Conservation (phyloP, 2,888 invertebrate genomes). For the Arctia plantaginis region DNA sequence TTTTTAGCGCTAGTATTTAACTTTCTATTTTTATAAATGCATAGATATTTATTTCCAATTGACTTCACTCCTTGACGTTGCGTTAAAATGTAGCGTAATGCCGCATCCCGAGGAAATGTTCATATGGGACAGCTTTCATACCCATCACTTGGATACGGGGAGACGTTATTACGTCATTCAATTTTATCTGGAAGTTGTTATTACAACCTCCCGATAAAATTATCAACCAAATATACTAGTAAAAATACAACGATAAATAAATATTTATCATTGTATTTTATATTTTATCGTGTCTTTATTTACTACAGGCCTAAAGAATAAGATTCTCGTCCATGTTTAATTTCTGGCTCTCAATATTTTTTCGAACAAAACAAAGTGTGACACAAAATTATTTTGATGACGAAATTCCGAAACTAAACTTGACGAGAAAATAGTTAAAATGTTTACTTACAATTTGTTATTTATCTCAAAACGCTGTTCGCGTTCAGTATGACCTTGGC, state of each 20-base stretch:
- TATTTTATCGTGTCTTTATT: not conserved
- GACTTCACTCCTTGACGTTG: not conserved
- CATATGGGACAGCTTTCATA: too few relatives aligned
- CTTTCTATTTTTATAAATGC: too few relatives aligned
- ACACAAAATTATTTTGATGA: not conserved
- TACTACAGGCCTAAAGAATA: not conserved
- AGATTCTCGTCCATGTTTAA: not conserved
- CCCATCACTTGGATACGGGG: not conserved
- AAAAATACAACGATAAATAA: too few relatives aligned
- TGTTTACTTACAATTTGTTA: conserved; percentile 13
- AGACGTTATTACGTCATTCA: not conserved
- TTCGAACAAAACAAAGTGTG: not conserved
- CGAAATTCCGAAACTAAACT: not conserved
- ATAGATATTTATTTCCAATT: too few relatives aligned
- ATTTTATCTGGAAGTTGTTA: too few relatives aligned
- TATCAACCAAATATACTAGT: too few relatives aligned
- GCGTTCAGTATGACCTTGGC: conserved; percentile 29
- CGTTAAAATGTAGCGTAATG: not conserved
- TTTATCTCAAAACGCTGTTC: conserved; percentile 17
- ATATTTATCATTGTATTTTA: not conserved
- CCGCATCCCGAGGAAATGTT: too few relatives aligned
- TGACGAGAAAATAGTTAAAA: not conserved
- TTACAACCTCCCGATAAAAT: too few relatives aligned
- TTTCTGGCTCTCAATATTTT: not conserved
- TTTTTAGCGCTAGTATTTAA: not conserved